These are phyloP conservation scores for Gadus chalcogrammus DNA, from an alignment of 2,113 vertebrate species.

Conservation along the genomic window DNA sequence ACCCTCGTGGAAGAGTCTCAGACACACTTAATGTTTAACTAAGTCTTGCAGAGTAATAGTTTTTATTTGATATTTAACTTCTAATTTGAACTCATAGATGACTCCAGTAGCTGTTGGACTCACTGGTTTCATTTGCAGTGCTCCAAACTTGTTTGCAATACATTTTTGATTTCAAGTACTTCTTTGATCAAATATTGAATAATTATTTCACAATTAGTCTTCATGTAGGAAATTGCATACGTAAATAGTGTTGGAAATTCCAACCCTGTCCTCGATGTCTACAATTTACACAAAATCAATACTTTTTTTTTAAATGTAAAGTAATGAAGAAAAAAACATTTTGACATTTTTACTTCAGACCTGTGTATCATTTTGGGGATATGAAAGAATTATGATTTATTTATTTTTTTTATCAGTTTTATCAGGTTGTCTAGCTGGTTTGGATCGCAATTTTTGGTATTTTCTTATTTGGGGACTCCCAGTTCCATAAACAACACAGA, in stretches of 20 bases:
- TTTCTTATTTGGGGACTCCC: neutral
- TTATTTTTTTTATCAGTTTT: neutral
- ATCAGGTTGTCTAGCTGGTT: neutral
- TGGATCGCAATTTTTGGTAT: too few species aligned
- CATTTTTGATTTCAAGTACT: neutral
- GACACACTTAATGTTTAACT: too few species aligned
- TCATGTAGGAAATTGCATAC: neutral
- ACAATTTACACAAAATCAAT: neutral
- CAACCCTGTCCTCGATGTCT: neutral
- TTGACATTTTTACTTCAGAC: too few species aligned
- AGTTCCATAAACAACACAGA: constrained; percentile 33
- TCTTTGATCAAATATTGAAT: neutral
- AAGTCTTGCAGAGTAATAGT: too few species aligned
- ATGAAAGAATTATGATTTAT: too few species aligned
- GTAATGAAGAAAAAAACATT: neutral
- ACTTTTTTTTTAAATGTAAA: constrained; percentile 20
- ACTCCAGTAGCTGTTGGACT: neutral
- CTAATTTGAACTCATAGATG: too few species aligned
- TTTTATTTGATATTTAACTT: too few species aligned
- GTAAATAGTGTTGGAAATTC: neutral
- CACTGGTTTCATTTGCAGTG: neutral
- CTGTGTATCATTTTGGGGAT: too few species aligned
- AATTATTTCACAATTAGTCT: neutral
- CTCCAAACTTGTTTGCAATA: neutral
- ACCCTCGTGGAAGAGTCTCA: neutral